Evolutionary conservation across 2,888 invertebrate genomes (phyloP).

Genomic region (Nemapogon koenigi): DNA sequence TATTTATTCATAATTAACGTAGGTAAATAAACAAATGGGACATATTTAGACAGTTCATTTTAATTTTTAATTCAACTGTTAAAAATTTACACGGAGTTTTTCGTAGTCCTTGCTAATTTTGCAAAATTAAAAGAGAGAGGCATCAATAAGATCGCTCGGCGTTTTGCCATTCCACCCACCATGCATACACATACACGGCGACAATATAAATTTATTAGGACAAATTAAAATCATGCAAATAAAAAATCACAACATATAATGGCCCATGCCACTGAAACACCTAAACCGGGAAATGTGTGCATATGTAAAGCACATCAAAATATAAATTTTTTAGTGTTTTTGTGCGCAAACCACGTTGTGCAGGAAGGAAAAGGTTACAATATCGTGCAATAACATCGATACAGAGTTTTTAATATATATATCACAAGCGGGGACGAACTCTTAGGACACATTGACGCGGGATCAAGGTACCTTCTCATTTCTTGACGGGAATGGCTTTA

Average conservation of each 20-base stretch:
- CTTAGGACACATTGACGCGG: conserved; percentile 39
- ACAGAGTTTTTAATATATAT: conserved; percentile 38
- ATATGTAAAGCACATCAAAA: conserved; percentile 56
- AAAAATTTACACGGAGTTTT: too few species aligned
- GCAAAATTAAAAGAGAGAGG: too few species aligned
- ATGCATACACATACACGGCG: conserved; percentile 49
- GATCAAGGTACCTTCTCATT: conserved; percentile 22
- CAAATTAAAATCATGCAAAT: conserved; percentile 56
- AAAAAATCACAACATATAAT: conserved; percentile 53
- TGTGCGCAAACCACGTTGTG: conserved; percentile 57
- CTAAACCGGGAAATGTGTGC: conserved; percentile 47
- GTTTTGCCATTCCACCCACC: conserved; percentile 56
- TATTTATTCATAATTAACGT: too few species aligned
- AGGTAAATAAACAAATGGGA: too few species aligned
- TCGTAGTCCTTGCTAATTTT: too few species aligned
- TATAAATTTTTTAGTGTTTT: conserved; percentile 39
- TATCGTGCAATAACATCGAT: conserved; percentile 57
- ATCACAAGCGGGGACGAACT: conserved; percentile 37
- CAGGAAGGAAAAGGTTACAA: conserved; percentile 50
- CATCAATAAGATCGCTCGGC: too few species aligned
- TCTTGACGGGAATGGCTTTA: too few species aligned
- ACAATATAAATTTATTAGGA: conserved; percentile 41
- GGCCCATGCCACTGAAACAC: conserved; percentile 55
- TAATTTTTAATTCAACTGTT: too few species aligned
- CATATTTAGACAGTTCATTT: too few species aligned